phyloP scores from a whole-genome alignment of 2,888 invertebrate species.

The Caenorhabditis sulstoni region DNA sequence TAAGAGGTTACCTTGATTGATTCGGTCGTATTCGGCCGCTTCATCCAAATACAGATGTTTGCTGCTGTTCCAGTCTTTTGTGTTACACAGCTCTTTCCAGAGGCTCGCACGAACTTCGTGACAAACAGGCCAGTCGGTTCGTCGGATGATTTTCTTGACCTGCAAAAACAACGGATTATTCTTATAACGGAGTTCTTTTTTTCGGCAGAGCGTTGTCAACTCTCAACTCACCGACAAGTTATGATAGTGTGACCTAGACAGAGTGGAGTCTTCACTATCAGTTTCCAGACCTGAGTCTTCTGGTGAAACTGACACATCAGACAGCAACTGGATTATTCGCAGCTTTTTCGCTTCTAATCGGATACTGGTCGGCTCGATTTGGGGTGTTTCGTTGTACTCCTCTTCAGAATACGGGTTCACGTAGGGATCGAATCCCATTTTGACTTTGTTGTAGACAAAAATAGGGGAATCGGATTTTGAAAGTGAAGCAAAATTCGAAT shows the following conservation, averaged over 20 bases:
- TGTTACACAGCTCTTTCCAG: conserved; percentile 77
- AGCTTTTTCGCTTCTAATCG: conserved; percentile 30
- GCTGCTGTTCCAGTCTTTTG: conserved; percentile 71
- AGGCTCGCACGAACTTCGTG: conserved; percentile 79
- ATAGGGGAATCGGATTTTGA: background rate
- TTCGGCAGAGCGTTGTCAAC: background rate
- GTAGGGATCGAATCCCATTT: conserved; percentile 52
- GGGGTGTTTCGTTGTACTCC: conserved; percentile 48
- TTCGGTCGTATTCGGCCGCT: conserved; percentile 67
- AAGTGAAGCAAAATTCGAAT: conserved; percentile 17
- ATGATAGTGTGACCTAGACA: background rate
- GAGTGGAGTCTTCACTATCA: conserved; percentile 40
- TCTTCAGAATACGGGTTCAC: conserved; percentile 54
- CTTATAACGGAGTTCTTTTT: background rate
- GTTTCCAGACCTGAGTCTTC: conserved; percentile 52
- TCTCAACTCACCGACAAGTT: conserved; percentile 38
- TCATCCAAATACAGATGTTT: conserved; percentile 69
- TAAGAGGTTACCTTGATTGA: conserved; percentile 62
- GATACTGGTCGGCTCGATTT: conserved; percentile 26
- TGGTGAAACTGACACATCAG: conserved; percentile 7
- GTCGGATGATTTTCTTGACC: conserved; percentile 80
- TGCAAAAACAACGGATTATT: conserved; percentile 62
- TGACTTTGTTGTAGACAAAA: background rate
- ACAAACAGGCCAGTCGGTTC: conserved; percentile 78
- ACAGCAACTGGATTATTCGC: conserved; percentile 21